A percentile compares a stretch with the other conserved stretches of the same genome.
These are phyloP conservation scores for Heterotilapia buettikoferi DNA, from an alignment of 2,113 vertebrate genomes.

Conservation along the genomic window DNA sequence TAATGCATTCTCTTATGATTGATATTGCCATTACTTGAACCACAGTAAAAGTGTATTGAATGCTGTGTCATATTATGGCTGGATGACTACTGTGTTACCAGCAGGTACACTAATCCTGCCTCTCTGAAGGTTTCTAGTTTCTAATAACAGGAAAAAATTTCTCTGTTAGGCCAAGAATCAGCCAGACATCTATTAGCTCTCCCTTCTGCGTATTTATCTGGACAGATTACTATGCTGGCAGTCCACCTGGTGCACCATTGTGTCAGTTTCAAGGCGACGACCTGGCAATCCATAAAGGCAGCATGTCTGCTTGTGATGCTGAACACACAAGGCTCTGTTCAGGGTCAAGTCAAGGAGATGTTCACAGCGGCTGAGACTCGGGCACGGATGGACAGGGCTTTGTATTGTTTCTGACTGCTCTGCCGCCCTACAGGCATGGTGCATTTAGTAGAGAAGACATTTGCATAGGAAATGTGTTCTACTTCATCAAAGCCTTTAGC, in stretches of 20 bases:
- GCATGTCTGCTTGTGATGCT: slow-evolving; percentile 60
- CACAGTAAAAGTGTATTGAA: not conserved
- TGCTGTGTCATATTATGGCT: not conserved
- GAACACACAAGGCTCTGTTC: slow-evolving; percentile 49
- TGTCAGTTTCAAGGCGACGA: slow-evolving; percentile 23
- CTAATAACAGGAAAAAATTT: not conserved
- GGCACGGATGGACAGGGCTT: slow-evolving; percentile 23
- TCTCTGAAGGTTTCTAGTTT: not conserved
- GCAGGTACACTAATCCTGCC: not conserved
- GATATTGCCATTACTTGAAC: not conserved
- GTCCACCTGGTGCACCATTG: slow-evolving; percentile 10
- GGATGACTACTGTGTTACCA: not conserved
- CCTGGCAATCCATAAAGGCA: slow-evolving; percentile 25
- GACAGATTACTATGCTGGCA: slow-evolving; percentile 32
- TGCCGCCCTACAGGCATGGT: slow-evolving; percentile 14
- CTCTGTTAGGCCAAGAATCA: not conserved
- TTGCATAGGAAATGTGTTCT: slow-evolving; percentile 34
- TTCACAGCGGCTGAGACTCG: slow-evolving; percentile 24
- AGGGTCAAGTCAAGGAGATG: slow-evolving; percentile 54
- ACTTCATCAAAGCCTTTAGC: not conserved
- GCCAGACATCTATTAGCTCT: not conserved
- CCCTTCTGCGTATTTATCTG: slow-evolving; percentile 37
- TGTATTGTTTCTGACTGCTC: slow-evolving; percentile 35
- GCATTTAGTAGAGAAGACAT: slow-evolving; percentile 13
- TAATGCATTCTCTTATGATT: not conserved